Conservation (phyloP, 1,140 invertebrate species). For the Hylyphantes graminicola region DNA sequence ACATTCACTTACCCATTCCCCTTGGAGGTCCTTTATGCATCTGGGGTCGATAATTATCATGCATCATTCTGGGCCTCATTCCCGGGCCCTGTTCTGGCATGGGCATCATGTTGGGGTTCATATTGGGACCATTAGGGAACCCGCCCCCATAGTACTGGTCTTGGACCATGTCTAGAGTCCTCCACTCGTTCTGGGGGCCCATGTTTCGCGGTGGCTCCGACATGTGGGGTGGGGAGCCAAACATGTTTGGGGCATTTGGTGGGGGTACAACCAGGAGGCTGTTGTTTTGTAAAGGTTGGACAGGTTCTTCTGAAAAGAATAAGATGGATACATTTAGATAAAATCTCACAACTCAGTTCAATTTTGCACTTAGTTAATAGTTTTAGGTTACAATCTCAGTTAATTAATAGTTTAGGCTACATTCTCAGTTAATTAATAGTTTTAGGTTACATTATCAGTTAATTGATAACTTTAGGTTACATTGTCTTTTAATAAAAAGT, state of each 20-base stretch:
- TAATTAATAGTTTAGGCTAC: too few relatives aligned
- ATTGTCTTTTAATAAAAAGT: too few relatives aligned
- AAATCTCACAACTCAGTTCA: too few relatives aligned
- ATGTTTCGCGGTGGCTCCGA: slow-evolving; percentile 5
- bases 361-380: too few relatives aligned
- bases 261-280: slow-evolving; percentile 16
- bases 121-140: neutral
- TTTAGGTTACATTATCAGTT: too few relatives aligned
- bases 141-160: slow-evolving; percentile 1
- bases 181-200: slow-evolving; percentile 19
- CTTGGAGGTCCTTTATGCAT: slow-evolving; percentile 27
- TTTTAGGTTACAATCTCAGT: too few relatives aligned
- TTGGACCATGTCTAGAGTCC: slow-evolving; percentile 13
- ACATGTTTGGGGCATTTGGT: slow-evolving; percentile 2
- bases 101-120: slow-evolving; percentile 1
- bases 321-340: neutral
- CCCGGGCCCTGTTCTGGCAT: neutral
- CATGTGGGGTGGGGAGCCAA: neutral
- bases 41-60: slow-evolving; percentile 20
- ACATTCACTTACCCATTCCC: slow-evolving; percentile 10
- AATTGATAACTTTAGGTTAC: too few relatives aligned
- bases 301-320: slow-evolving; percentile 16
- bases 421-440: too few relatives aligned
- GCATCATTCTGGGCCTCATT: slow-evolving; percentile 48
- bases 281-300: neutral